phyloP scores from a whole-genome alignment of 2,113 vertebrate species.

The Sigmodon hispidus region DNA sequence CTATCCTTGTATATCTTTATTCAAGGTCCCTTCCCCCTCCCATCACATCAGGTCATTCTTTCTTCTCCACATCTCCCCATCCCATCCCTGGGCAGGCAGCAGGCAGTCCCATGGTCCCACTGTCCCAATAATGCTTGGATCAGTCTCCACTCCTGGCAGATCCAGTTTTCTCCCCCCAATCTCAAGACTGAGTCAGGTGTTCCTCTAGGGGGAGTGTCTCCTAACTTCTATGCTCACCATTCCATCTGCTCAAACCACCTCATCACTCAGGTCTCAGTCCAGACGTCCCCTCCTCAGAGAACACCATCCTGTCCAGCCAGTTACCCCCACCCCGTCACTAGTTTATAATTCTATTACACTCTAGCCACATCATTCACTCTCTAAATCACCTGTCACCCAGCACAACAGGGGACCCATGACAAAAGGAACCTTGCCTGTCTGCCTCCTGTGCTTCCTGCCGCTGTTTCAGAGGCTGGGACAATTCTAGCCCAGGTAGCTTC shows the following conservation, averaged over 20 bases:
- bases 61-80: too few species aligned
- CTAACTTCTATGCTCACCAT: not conserved
- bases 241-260: not conserved
- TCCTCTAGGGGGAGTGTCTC: too few species aligned
- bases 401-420: not conserved
- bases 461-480: not conserved
- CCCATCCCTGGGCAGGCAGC: too few species aligned
- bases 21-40: too few species aligned
- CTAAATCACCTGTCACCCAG: not conserved
- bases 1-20: too few species aligned
- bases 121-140: too few species aligned
- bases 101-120: too few species aligned
- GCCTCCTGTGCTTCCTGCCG: not conserved
- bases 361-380: not conserved
- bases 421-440: not conserved
- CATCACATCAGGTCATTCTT: too few species aligned
- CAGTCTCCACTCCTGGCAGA: too few species aligned
- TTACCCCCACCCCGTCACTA: fast-evolving
- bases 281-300: not conserved
- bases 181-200: too few species aligned
- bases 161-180: too few species aligned
- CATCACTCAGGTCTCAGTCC: not conserved
- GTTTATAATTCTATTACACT: not conserved
- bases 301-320: fast-evolving
- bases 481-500: not conserved